Conservation (phyloP, 2,888 invertebrate species). For the Diaprepes abbreviatus region DNA sequence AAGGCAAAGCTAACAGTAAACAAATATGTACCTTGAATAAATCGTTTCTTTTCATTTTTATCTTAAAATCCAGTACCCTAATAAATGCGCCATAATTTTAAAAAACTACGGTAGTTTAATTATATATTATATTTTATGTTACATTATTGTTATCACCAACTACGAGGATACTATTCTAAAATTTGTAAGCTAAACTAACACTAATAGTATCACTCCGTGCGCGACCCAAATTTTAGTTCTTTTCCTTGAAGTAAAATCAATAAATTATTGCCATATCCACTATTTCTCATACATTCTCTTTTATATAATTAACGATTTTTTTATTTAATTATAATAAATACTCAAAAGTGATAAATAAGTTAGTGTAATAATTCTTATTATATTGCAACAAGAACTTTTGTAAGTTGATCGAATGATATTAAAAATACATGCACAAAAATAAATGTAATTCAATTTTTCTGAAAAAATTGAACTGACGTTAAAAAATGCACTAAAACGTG, state of each 20-base stretch:
- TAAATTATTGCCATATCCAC: slow-evolving; percentile 22
- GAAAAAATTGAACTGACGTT: too few relatives aligned
- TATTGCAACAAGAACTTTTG: too few relatives aligned
- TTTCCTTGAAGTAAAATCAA: slow-evolving; percentile 44
- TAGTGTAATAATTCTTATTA: too few relatives aligned
- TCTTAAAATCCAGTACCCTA: not conserved
- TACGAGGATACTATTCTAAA: slow-evolving; percentile 4
- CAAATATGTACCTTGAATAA: slow-evolving; percentile 6
- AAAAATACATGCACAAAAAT: too few relatives aligned
- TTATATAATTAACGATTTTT: too few relatives aligned
- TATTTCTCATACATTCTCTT: too few relatives aligned
- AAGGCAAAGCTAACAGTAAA: too few relatives aligned
- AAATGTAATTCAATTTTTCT: too few relatives aligned
- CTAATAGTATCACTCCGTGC: slow-evolving; percentile 47
- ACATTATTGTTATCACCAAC: not conserved
- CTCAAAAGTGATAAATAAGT: too few relatives aligned
- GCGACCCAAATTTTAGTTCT: slow-evolving; percentile 42
- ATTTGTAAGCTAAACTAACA: slow-evolving; percentile 23
- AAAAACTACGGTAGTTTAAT: not conserved
- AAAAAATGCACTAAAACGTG: too few relatives aligned
- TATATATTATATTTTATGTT: not conserved
- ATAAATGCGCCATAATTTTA: not conserved
- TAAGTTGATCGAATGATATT: too few relatives aligned
- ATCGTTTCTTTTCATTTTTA: slow-evolving; percentile 12
- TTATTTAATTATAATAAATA: too few relatives aligned